Percentiles rank a stretch among this genome's conserved stretches.
These are phyloP conservation scores for Schizotus pectinicornis DNA, from an alignment of 2,888 invertebrate species.

Conservation along the genomic window DNA sequence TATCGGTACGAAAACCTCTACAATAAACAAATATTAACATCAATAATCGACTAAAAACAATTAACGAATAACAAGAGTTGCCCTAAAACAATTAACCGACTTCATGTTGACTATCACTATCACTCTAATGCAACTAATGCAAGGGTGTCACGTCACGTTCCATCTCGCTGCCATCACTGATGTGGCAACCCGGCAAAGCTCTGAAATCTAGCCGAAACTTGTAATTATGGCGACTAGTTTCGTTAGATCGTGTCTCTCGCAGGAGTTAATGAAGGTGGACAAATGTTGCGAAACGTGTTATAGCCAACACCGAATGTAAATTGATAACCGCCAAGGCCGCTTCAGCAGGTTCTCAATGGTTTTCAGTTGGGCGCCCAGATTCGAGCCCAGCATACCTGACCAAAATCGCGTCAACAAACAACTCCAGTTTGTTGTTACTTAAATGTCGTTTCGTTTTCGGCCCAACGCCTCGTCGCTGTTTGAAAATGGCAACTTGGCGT, in stretches of 20 bases:
- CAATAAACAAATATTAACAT: slow-evolving; percentile 3
- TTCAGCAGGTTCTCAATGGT: too few relatives aligned
- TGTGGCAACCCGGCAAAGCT: neutral
- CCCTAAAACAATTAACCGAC: neutral
- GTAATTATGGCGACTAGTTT: too few relatives aligned
- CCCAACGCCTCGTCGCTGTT: neutral
- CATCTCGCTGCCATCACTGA: neutral
- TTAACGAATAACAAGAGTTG: neutral
- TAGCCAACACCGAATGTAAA: neutral
- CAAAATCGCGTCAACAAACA: too few relatives aligned
- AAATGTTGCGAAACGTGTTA: slow-evolving; percentile 8
- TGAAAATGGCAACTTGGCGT: slow-evolving; percentile 8
- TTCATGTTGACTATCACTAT: neutral
- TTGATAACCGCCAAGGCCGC: slow-evolving; percentile 2
- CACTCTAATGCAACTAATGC: too few relatives aligned
- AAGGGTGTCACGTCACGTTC: neutral
- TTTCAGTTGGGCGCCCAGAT: too few relatives aligned
- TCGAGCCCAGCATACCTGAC: too few relatives aligned
- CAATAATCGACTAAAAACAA: neutral
- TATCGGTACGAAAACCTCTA: slow-evolving; percentile 67
- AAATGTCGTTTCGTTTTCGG: neutral
- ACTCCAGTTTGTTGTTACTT: neutral
- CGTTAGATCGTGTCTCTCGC: too few relatives aligned
- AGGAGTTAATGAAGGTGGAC: neutral
- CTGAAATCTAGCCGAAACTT: too few relatives aligned